Evolutionary conservation across 2,797 vertebrate species (phyloP), one percentile per base, ranked within the genome.

Genomic region (Phylloscopus collybita): DNA sequence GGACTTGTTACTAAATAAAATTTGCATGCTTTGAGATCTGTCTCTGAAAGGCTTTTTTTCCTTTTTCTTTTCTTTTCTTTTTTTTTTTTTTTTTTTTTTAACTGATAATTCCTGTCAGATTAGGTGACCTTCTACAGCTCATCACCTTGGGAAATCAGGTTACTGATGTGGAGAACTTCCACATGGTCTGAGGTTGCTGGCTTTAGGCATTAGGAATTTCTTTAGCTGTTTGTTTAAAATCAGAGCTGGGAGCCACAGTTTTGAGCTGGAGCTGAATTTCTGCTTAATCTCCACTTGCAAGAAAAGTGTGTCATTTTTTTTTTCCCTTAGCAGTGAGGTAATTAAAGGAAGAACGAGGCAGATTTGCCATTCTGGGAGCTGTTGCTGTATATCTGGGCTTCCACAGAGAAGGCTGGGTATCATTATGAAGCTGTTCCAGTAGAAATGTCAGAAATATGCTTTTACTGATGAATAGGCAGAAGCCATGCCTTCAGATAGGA

Each of bases 311-410:
- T 50, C 23, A 5, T 9, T 66, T 88, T 83, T 62, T 78, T 72
- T 88, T n/a, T 16, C 12, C 40, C 53, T 73, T 74, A 90, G 67
- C 45, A 70, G 49, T 15, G 57, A 94, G 65, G 87, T 94, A 96
- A 94, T 97, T 96, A 92, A 95, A 93, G 82, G 86, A 90, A 90
- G 88, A 94, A 86, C 34, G 85, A 94, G 82, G 88, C 80, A 92
- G 60, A 76, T 86, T 75, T 93, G 89, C 78, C 30, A 3, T 93
- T 90, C 86, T 86, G 86, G 67, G 92, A 94, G 90, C 34, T 92
- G 60, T 29, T 90, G 70, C 76, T 71, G 38, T 76, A 15, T 95
- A 76, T 88, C 83, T 93, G 88, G 80, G n/a, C 69, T 96, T 94
- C 69, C 86, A 86, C 69, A 79, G 73, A 91, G 89, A 89, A 78